These are phyloP conservation scores for Pseudorhombus dupliciocellatus DNA, from an alignment of 2,113 vertebrate species.

Conservation along the genomic window DNA sequence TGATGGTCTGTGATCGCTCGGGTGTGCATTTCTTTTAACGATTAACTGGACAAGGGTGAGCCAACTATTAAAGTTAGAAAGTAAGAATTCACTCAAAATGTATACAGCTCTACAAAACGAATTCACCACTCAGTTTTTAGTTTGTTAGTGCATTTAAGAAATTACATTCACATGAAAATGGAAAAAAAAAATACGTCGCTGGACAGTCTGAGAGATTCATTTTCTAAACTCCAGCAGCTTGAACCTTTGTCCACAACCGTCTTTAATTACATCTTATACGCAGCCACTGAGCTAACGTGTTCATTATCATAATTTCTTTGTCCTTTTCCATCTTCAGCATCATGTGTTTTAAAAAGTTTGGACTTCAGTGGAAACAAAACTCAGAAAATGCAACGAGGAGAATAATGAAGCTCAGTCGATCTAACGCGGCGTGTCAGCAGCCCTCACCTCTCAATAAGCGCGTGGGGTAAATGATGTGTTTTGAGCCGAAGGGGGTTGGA, in stretches of 20 bases:
- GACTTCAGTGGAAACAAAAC: conserved; percentile 47
- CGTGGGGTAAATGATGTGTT: conserved; percentile 68
- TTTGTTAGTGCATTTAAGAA: neutral
- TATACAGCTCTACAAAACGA: too few relatives aligned
- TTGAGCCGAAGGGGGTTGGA: conserved; percentile 45
- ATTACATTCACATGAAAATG: neutral
- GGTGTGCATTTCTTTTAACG: too few relatives aligned
- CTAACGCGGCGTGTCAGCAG: conserved; percentile 56
- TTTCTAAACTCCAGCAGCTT: conserved; percentile 7
- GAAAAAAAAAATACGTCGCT: conserved; percentile 14
- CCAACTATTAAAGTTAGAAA: too few relatives aligned
- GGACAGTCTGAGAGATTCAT: conserved; percentile 5
- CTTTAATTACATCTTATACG: conserved; percentile 50
- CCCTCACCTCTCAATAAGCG: conserved; percentile 73
- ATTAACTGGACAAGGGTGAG: too few relatives aligned
- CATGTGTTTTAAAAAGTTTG: conserved; percentile 54
- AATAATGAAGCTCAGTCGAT: conserved; percentile 55
- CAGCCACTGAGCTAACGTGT: conserved; percentile 9
- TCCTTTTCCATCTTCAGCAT: conserved; percentile 54
- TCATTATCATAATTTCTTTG: conserved; percentile 64
- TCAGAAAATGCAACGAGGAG: conserved; percentile 32
- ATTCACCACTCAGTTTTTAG: too few relatives aligned
- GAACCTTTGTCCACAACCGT: conserved; percentile 26
- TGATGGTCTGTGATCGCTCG: too few relatives aligned
- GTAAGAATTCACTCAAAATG: too few relatives aligned